Percentiles rank a stretch among this genome's conserved stretches.
Conservation (phyloP, 2,888 invertebrate genomes). For the Tubulanus polymorphus region DNA sequence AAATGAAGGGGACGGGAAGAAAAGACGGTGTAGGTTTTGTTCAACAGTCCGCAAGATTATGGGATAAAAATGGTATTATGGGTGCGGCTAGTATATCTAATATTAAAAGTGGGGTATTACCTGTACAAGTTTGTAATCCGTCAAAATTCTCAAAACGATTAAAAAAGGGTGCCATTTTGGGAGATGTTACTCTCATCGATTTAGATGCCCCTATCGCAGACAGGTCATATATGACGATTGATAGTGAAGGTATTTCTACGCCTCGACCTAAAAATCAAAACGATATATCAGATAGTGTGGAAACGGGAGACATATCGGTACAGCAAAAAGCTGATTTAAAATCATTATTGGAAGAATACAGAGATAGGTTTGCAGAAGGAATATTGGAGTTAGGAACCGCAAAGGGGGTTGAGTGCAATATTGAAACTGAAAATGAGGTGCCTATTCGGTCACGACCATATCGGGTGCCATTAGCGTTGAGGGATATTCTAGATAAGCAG, state of each 20-base stretch:
- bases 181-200: not conserved
- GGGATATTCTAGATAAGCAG: not conserved
- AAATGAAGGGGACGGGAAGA: not conserved
- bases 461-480: not conserved
- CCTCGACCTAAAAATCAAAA: not conserved
- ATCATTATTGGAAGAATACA: not conserved
- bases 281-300: not conserved
- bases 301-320: not conserved
- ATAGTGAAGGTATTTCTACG: not conserved
- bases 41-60: not conserved
- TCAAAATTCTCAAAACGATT: not conserved
- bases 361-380: not conserved
- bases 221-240: not conserved
- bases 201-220: not conserved
- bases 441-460: not conserved
- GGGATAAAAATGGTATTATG: not conserved
- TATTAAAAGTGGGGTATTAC: not conserved
- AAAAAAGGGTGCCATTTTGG: not conserved
- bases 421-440: not conserved
- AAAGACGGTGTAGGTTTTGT: not conserved
- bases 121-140: not conserved
- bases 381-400: not conserved
- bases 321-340: not conserved
- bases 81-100: not conserved
- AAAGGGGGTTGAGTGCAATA: not conserved